Base-by-base conservation (phyloP, 1,140 invertebrate species). In the Akabosia matsudoensis region DNA sequence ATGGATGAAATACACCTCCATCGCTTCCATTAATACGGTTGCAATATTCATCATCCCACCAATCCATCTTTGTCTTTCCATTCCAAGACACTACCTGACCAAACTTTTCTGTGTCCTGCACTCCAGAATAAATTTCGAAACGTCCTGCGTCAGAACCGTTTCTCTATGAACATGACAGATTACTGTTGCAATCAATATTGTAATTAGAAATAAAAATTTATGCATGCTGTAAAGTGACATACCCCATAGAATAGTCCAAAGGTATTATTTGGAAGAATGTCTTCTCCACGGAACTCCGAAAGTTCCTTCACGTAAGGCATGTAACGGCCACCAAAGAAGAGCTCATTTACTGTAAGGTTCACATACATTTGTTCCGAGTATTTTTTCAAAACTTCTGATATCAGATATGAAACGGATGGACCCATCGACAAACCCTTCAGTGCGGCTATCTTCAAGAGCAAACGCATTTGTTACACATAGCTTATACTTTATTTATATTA, bases 221-320 rank as follows among this genome's bases (percentile, higher is more conserved):
- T n/a, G n/a, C n/a, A n/a, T n/a, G n/a, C 45, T 34, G 33, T 22
- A 71, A 18, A 70, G 22, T 14, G 34, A 54, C 34, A 45, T 54
- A 77, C 76, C 37, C 64, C 64, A 52, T 77, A 77, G 34, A 74
- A 77, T 33, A 77, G 33, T 34, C 76, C 76, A 56, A 77, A 77
- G 10, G 79, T 80, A 30, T 72, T 80, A 33, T 80, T 78, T 54
- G 76, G 76, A 24, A 77, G 37, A 0, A 77, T 33, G 14, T 14
- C 61, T 54, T 75, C 73, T 75, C 76, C 79, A 22, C 28, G 72
- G 1, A 79, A 18, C 22, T 70, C 51, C 33, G 74, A 45, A 7
- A 80, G 16, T 34, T 76, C 76, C 70, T 71, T 73, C 33, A 80
- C 31, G 37, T 75, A 74, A 33, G 37, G 54, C 2, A 74, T 30